Evolutionary conservation across 2,888 invertebrate species (phyloP).

Genomic region (Nasonovia ribisnigri): DNA sequence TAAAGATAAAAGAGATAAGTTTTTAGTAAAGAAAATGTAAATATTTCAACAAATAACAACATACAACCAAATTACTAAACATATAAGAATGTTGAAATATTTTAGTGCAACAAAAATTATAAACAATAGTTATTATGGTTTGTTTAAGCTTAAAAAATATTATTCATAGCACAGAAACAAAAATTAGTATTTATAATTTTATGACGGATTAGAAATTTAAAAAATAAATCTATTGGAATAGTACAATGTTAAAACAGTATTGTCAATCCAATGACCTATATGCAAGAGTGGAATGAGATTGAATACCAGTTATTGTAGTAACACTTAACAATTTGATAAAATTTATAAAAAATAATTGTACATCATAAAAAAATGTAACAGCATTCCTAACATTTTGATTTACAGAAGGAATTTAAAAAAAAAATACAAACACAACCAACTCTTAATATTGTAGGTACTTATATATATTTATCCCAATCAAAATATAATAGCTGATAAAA

Average conservation of each 20-base stretch:
- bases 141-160: conserved; percentile 27
- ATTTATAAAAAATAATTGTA: conserved; percentile 33
- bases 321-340: conserved; percentile 41
- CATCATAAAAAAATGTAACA: neutral
- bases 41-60: conserved; percentile 40
- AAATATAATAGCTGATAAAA: neutral
- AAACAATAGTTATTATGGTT: neutral
- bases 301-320: conserved; percentile 4
- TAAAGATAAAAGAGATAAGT: conserved; percentile 30
- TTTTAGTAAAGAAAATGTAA: neutral
- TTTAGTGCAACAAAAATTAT: neutral
- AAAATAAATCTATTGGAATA: neutral
- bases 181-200: neutral
- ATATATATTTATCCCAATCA: conserved; percentile 9
- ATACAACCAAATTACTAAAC: conserved; percentile 35
- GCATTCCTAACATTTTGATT: conserved; percentile 38
- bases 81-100: conserved; percentile 25
- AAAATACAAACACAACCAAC: neutral
- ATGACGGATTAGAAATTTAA: neutral
- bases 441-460: neutral
- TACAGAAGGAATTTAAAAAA: neutral
- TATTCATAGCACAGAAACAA: neutral
- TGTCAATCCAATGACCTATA: neutral
- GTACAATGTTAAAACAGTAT: neutral
- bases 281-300: conserved; percentile 4